Evolutionary conservation across 2,113 vertebrate genomes (phyloP).

Genomic region (Corapipo altera): DNA sequence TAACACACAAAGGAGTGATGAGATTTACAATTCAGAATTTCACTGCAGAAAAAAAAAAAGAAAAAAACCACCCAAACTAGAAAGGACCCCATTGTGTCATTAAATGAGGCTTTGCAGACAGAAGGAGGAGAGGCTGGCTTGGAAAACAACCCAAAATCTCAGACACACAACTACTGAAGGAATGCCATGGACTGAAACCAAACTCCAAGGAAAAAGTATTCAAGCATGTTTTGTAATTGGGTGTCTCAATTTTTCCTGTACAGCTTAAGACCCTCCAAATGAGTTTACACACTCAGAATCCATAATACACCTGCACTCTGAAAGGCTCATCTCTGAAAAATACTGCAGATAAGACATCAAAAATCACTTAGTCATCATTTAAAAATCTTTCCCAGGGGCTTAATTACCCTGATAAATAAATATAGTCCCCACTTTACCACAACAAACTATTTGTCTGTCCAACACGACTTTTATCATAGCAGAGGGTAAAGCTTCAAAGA

Average conservation of each 20-base stretch:
- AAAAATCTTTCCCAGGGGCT: background rate
- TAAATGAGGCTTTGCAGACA: conserved; percentile 17
- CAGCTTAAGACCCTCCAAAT: background rate
- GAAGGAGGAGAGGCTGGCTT: background rate
- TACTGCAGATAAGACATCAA: background rate
- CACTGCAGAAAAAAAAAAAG: background rate
- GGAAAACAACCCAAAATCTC: conserved; percentile 5
- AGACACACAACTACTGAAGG: background rate
- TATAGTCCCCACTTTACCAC: background rate
- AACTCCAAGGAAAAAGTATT: conserved; percentile 18
- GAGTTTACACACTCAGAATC: background rate
- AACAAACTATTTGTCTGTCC: background rate
- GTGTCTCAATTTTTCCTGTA: background rate
- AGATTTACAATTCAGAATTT: conserved; percentile 30
- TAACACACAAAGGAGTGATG: background rate
- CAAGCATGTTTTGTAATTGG: conserved; percentile 24
- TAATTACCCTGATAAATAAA: background rate
- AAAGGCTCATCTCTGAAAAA: background rate
- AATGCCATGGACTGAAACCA: conserved; percentile 23
- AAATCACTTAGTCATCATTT: background rate
- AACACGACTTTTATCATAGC: background rate
- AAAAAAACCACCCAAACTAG: background rate
- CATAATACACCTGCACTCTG: background rate
- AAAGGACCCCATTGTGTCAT: background rate
- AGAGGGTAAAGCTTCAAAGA: background rate